phyloP scores from a whole-genome alignment of 2,797 vertebrate species.

The Girardinus metallicus region DNA sequence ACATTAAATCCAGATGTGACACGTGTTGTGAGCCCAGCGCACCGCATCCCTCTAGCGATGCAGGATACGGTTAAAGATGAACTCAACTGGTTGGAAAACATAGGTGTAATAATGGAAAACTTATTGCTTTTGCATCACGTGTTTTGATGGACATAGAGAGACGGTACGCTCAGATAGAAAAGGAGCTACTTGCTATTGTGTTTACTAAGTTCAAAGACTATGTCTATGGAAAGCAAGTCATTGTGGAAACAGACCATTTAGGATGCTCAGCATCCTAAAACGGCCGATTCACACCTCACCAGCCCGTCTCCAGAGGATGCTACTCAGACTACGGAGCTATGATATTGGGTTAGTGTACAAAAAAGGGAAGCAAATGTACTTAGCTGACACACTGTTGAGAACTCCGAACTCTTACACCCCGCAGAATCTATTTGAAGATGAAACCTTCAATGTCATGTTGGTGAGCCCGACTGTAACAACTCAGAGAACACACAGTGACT shows the following conservation, averaged over 20 bases:
- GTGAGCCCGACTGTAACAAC: background rate
- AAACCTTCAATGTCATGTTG: no score
- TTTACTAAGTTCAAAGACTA: conserved; percentile 18
- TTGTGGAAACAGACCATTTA: conserved; percentile 31
- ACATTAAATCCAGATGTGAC: conserved; percentile 16
- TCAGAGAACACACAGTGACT: background rate
- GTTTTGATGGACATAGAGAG: conserved; percentile 27
- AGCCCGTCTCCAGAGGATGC: no score
- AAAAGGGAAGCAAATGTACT: no score
- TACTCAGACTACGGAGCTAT: no score
- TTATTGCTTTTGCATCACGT: conserved; percentile 12
- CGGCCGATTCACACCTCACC: background rate
- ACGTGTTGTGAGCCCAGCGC: conserved; percentile 35
- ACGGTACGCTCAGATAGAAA: conserved; percentile 21
- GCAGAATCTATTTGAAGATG: no score
- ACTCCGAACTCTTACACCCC: no score
- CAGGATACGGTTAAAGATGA: conserved; percentile 18
- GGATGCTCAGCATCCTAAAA: background rate
- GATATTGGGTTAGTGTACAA: no score
- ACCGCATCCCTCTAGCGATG: conserved; percentile 38
- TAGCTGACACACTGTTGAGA: no score
- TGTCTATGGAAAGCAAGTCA: conserved; percentile 9
- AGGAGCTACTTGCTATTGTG: conserved; percentile 14
- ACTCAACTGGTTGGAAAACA: no score
- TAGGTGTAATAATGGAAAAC: background rate